Percentiles rank a stretch among this genome's conserved stretches.
These are phyloP conservation scores for Litoditis marina DNA, from an alignment of 2,888 invertebrate species.

Conservation along the genomic window DNA sequence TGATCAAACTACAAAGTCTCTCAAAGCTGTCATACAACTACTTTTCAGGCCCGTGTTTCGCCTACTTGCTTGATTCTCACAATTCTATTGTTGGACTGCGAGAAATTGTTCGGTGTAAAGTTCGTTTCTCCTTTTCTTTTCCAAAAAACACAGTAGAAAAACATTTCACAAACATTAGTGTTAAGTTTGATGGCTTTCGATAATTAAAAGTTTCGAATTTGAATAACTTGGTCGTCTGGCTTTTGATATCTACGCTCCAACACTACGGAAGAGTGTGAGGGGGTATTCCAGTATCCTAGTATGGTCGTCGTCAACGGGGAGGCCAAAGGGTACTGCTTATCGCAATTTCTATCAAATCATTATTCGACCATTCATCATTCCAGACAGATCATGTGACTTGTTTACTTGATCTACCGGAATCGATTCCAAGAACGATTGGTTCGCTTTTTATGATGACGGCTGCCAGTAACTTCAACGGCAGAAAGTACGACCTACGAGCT, in stretches of 20 bases:
- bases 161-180: too few relatives aligned
- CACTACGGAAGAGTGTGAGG: too few relatives aligned
- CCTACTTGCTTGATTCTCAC: slow-evolving; percentile 78
- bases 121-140: too few relatives aligned
- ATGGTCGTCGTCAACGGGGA: too few relatives aligned
- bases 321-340: background rate
- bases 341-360: background rate
- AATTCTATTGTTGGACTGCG: slow-evolving; percentile 92
- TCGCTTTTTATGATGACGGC: slow-evolving; percentile 80
- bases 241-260: too few relatives aligned
- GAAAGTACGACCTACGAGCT: slow-evolving; percentile 70
- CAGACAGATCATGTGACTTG: slow-evolving; percentile 27
- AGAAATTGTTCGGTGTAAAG: slow-evolving; percentile 68
- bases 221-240: too few relatives aligned
- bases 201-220: too few relatives aligned
- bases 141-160: too few relatives aligned
- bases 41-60: slow-evolving; percentile 24
- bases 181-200: too few relatives aligned
- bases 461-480: slow-evolving; percentile 90
- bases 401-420: slow-evolving; percentile 8
- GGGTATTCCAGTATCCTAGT: too few relatives aligned
- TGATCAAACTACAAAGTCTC: too few relatives aligned
- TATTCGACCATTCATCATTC: background rate
- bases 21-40: too few relatives aligned
- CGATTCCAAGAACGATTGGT: slow-evolving; percentile 11